Conservation (phyloP, 2,888 invertebrate genomes). For the Choreutis nemorana region DNA sequence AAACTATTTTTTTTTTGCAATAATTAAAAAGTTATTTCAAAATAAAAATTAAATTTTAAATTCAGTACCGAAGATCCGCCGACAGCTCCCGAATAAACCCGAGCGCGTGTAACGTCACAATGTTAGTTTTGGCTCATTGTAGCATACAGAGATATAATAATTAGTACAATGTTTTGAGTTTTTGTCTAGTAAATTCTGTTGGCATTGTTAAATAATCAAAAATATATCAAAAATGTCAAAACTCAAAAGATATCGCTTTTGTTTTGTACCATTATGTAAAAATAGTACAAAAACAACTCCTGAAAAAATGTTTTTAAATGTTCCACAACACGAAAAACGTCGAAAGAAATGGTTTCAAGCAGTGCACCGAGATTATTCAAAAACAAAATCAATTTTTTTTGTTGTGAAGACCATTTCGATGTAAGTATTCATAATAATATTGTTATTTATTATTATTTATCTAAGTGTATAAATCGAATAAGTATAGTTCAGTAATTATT, state of each 20-base stretch:
- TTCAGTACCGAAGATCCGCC: conserved; percentile 2
- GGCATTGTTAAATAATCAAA: conserved; percentile 2
- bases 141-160: too few relatives aligned
- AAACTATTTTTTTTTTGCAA: not conserved
- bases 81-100: too few relatives aligned
- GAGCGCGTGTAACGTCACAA: too few relatives aligned
- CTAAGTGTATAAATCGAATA: not conserved
- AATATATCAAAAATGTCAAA: conserved; percentile 3
- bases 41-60: not conserved
- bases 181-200: too few relatives aligned
- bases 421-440: conserved; percentile 2
- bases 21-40: not conserved
- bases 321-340: too few relatives aligned
- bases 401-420: conserved; percentile 3
- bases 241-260: conserved; percentile 2
- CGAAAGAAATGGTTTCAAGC: conserved; percentile 4
- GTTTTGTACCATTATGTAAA: conserved; percentile 4
- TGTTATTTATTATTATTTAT: not conserved
- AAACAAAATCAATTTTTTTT: conserved; percentile 2
- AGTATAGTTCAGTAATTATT: conserved; percentile 1
- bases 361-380: conserved; percentile 2
- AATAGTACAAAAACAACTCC: conserved; percentile 3
- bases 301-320: conserved; percentile 2
- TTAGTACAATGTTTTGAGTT: too few relatives aligned
- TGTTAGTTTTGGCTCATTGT: too few relatives aligned